Evolutionary conservation across 2,797 vertebrate species (phyloP), one percentile per base, ranked within the genome.

Genomic region (Cuniculus paca): DNA sequence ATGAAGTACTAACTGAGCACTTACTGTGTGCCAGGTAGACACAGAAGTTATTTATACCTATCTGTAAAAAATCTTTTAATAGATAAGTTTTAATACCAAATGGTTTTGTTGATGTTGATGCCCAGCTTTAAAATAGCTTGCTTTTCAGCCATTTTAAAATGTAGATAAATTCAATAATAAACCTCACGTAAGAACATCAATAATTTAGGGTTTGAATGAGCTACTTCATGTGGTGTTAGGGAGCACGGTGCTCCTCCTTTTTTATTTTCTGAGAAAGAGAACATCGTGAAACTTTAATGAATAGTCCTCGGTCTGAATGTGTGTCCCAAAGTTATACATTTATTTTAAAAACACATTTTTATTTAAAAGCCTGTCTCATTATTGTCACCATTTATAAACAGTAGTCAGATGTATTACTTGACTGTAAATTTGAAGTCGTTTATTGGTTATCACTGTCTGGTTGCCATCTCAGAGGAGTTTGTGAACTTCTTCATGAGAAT

Each of bases 191-290:
- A 95, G 26, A 58, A n/a, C 78, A 36, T 81, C 39, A 39, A 10
- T 83, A 88, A 31, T 65, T n/a, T n/a, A 14, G 31, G 72, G 0
- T 31, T 88, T 78, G 16, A 91, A 54, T 90, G 52, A 72, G 22
- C 16, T 75, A 52, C 36, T 80, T 80, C 11, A 52, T 19, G 31
- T 58, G 39, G 65, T 48, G 22, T 31, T 94, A n/a, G 90, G 42
- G 28, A 82, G 39, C 83, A 83, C 17, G 83, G 9, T 81, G 34
- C 65, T 36, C 12, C 10, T 24, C 10, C 6, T 45, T 26, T 92
- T 88, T 86, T 31, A 60, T 92, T 89, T 97, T 58, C 60, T 80
- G 65, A 80, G 34, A 28, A 28, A 34, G 90, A 96, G 63, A 95
- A 84, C 24, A 54, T 0, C 65, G 96, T 96, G 45, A 78, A 88